These are phyloP conservation scores for Hyposoter dolosus DNA, from an alignment of 2,888 invertebrate genomes.

Conservation along the genomic window DNA sequence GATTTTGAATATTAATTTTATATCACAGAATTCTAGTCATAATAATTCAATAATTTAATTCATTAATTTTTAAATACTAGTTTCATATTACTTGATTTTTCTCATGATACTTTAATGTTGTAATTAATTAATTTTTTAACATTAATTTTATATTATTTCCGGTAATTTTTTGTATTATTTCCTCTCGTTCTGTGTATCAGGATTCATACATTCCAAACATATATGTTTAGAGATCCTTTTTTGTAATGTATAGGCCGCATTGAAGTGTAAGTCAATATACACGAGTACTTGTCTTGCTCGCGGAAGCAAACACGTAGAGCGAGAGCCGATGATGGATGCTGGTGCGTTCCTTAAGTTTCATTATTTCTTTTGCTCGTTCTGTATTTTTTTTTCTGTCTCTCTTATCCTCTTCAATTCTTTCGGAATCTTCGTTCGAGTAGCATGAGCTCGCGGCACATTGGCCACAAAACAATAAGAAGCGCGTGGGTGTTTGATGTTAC, in stretches of 20 bases:
- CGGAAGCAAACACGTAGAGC: constrained; percentile 44
- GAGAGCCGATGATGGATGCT: constrained; percentile 54
- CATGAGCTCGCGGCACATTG: constrained; percentile 42
- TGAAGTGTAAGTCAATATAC: constrained; percentile 28
- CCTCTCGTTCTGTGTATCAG: not conserved
- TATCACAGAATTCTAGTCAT: too few relatives aligned
- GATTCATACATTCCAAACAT: constrained; percentile 1
- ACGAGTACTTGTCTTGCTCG: constrained; percentile 56
- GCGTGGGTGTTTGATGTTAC: constrained; percentile 54
- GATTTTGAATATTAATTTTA: too few relatives aligned
- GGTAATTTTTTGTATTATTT: not conserved
- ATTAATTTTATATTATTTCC: not conserved
- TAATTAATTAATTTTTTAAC: too few relatives aligned
- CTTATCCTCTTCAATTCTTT: constrained; percentile 19
- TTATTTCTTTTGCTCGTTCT: constrained; percentile 17
- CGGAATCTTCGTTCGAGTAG: constrained; percentile 12
- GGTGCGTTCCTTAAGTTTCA: constrained; percentile 37
- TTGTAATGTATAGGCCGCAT: not conserved
- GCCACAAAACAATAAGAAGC: constrained; percentile 56
- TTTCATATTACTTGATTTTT: too few relatives aligned
- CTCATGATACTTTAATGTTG: too few relatives aligned
- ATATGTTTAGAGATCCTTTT: constrained; percentile 1
- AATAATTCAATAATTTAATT: too few relatives aligned
- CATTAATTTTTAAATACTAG: too few relatives aligned
- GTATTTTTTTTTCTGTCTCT: not conserved